Evolutionary conservation across 2,888 invertebrate species (phyloP), one percentile per base, ranked within the genome.

Genomic region (Clusia tigrina): DNA sequence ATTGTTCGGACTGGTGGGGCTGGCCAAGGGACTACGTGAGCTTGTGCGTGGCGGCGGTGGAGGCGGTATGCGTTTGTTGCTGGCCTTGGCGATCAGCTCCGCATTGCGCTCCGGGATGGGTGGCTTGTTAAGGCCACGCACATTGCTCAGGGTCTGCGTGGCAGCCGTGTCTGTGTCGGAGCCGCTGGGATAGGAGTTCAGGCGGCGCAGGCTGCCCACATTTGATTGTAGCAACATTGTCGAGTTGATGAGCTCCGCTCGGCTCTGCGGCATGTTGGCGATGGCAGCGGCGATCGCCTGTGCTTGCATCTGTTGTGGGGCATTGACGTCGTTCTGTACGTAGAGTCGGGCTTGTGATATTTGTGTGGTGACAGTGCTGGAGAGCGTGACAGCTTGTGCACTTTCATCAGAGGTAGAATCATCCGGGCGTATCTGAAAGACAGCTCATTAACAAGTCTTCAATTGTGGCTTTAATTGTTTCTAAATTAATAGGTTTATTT

Each of bases 31-130:
- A 18, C 94, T 94, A 77, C 93, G 91, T 55, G 94, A 94, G 72
- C 93, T 93, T 71, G 94, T 94, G 70, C 95, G 88, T n/a, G 95
- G 95, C 25, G 95, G 95, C 26, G 95, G 93, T n/a, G 93, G 95
- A 18, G 95, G 95, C 6, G 95, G 95, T 52, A 93, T 90, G 59
- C 93, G 88, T 74, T 92, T 89, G 63, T 89, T 88, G 17, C 88
- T 87, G 52, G 90, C 89, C 80, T 92, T 85, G 63, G 91, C 90
- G 63, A 92, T 86, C 65, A 93, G 85, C 79, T 93, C 93, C 42
- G 90, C 89, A 78, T 92, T 92, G 24, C 93, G 87, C 84, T 93
- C 92, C 60, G 93, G 93, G 64, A 93, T 89, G 48, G 94, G 93
- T 58, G 94, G 94, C 82, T 93, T 92, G 73, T 85, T 85, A 67